Evolutionary conservation across 2,888 invertebrate species (phyloP).

Genomic region (Cheilosia scutellata): DNA sequence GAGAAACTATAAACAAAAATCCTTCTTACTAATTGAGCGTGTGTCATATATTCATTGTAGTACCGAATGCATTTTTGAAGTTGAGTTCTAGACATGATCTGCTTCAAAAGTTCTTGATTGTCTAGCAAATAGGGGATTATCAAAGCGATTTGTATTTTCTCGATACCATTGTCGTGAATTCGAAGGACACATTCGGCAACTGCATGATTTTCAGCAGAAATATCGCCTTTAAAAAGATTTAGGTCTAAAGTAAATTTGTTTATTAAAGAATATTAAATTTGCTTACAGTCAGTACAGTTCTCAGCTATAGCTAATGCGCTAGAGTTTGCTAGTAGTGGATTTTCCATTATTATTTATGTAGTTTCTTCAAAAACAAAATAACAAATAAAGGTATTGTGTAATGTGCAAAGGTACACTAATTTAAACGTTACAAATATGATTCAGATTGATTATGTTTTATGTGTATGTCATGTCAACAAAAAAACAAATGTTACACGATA

Average conservation of each 20-base stretch:
- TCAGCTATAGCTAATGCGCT: conserved; percentile 38
- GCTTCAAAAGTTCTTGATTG: conserved; percentile 66
- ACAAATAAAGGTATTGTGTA: too few relatives aligned
- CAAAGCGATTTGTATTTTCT: conserved; percentile 77
- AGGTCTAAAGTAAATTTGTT: not conserved
- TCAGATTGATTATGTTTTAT: too few relatives aligned
- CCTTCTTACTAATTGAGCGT: conserved; percentile 25
- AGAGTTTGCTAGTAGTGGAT: conserved; percentile 25
- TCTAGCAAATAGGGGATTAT: conserved; percentile 77
- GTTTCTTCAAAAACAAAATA: too few relatives aligned
- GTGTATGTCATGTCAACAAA: not conserved
- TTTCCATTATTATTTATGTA: conserved; percentile 46
- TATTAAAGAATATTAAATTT: not conserved
- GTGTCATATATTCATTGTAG: conserved; percentile 68
- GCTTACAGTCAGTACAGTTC: conserved; percentile 34
- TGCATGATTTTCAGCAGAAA: conserved; percentile 77
- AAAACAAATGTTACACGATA: conserved; percentile 5
- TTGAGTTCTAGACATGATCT: conserved; percentile 62
- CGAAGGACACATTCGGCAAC: conserved; percentile 77
- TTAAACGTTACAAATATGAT: too few relatives aligned
- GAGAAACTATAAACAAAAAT: not conserved
- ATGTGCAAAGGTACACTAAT: too few relatives aligned
- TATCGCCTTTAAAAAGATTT: conserved; percentile 26
- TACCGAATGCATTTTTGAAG: conserved; percentile 67
- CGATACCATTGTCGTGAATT: conserved; percentile 76